Percentiles rank a stretch among this genome's conserved stretches.
Evolutionary conservation across 2,888 invertebrate species (phyloP).

Genomic region (Aspidiotus destructor): DNA sequence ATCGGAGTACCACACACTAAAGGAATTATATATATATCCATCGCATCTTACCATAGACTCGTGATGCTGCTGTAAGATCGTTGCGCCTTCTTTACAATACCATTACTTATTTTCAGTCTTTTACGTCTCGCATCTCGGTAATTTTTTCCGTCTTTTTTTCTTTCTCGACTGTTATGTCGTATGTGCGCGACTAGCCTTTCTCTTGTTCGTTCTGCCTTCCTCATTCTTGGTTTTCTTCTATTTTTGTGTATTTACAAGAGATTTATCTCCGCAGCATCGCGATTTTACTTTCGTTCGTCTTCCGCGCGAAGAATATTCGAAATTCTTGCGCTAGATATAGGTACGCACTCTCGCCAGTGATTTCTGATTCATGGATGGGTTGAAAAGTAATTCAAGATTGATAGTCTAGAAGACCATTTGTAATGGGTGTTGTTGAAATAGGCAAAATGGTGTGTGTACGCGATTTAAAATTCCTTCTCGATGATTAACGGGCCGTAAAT

Average conservation of each 20-base stretch:
- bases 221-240: slow-evolving; percentile 1
- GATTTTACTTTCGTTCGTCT: not conserved
- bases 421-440: too few relatives aligned
- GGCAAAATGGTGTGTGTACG: too few relatives aligned
- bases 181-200: not conserved
- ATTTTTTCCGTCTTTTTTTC: not conserved
- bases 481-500: too few relatives aligned
- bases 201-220: not conserved
- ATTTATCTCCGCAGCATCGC: not conserved
- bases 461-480: too few relatives aligned
- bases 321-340: not conserved
- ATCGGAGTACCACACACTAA: slow-evolving; percentile 28
- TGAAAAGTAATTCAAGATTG: too few relatives aligned
- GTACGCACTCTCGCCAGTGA: too few relatives aligned
- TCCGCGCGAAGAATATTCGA: not conserved
- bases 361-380: too few relatives aligned
- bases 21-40: slow-evolving; percentile 24
- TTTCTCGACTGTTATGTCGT: not conserved
- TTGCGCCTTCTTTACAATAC: slow-evolving; percentile 13
- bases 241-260: not conserved
- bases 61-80: slow-evolving; percentile 5
- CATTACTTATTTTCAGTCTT: slow-evolving; percentile 31
- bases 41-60: slow-evolving; percentile 26
- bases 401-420: too few relatives aligned
- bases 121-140: slow-evolving; percentile 9